Evolutionary conservation across 2,113 vertebrate genomes (phyloP).

Genomic region (Pyxicephalus adspersus): DNA sequence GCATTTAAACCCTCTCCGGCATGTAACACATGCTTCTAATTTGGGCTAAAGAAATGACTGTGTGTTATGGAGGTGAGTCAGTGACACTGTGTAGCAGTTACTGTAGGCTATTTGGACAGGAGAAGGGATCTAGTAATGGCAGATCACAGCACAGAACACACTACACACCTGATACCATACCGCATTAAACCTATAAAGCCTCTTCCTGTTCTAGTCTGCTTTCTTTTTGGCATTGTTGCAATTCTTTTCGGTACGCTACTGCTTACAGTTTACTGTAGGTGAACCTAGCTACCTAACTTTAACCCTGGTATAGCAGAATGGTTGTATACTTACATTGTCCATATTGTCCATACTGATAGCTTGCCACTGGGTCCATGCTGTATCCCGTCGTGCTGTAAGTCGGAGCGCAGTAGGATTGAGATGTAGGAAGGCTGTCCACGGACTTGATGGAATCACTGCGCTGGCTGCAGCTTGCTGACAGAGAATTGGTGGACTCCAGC

Average conservation of each 20-base stretch:
- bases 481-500: constrained; percentile 90
- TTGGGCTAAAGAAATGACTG: constrained; percentile 70
- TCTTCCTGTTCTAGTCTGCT: too few species aligned
- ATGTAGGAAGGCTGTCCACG: constrained; percentile 92
- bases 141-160: too few species aligned
- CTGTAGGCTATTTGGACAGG: constrained; percentile 59
- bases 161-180: too few species aligned
- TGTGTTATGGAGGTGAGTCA: constrained; percentile 58
- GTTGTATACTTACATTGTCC: constrained; percentile 88
- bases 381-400: constrained; percentile 98
- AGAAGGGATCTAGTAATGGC: constrained; percentile 26
- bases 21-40: constrained; percentile 77
- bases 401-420: constrained; percentile 98
- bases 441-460: constrained; percentile 95
- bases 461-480: constrained; percentile 98
- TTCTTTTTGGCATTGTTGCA: too few species aligned
- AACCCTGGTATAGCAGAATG: too few species aligned
- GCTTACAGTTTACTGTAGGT: too few species aligned
- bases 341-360: constrained; percentile 97
- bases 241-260: too few species aligned
- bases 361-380: constrained; percentile 96
- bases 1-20: constrained; percentile 63
- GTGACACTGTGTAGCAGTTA: constrained; percentile 59
- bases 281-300: too few species aligned
- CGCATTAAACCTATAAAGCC: too few species aligned